A percentile compares a stretch with the other conserved stretches of the same genome.
These are phyloP conservation scores for Cyclina sinensis DNA, from an alignment of 1,140 invertebrate species.

Conservation along the genomic window DNA sequence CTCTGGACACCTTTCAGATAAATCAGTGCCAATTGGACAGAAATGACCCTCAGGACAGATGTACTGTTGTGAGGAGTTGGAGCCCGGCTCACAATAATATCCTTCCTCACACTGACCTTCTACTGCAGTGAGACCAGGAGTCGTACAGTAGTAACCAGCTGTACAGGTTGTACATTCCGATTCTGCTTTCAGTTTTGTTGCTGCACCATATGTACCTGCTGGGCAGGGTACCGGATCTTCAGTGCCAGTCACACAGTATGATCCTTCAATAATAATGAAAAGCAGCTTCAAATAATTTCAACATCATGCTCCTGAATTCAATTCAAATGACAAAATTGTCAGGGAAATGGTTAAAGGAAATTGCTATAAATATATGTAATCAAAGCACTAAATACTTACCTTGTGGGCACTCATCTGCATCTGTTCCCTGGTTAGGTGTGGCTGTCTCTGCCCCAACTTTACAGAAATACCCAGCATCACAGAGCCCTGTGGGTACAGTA, in stretches of 20 bases:
- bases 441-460: conserved; percentile 75
- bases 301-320: too few species aligned
- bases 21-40: conserved; percentile 78
- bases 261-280: conserved; percentile 77
- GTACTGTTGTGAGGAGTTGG: conserved; percentile 73
- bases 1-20: conserved; percentile 78
- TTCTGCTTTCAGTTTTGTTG: conserved; percentile 75
- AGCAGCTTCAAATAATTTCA: too few species aligned
- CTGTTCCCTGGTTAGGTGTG: conserved; percentile 79
- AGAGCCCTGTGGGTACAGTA: conserved; percentile 77
- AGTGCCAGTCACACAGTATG: conserved; percentile 82
- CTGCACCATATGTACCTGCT: conserved; percentile 80
- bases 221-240: conserved; percentile 78
- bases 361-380: too few species aligned
- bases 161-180: conserved; percentile 81
- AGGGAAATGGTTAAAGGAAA: too few species aligned
- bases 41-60: conserved; percentile 81
- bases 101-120: conserved; percentile 80
- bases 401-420: conserved; percentile 83
- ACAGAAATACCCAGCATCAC: conserved; percentile 82
- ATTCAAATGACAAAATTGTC: too few species aligned
- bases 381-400: too few species aligned
- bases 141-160: conserved; percentile 80
- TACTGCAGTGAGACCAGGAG: conserved; percentile 73
- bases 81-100: conserved; percentile 81